phyloP scores from a whole-genome alignment of 2,113 vertebrate genomes.

The Rousettus leschenaultii region DNA sequence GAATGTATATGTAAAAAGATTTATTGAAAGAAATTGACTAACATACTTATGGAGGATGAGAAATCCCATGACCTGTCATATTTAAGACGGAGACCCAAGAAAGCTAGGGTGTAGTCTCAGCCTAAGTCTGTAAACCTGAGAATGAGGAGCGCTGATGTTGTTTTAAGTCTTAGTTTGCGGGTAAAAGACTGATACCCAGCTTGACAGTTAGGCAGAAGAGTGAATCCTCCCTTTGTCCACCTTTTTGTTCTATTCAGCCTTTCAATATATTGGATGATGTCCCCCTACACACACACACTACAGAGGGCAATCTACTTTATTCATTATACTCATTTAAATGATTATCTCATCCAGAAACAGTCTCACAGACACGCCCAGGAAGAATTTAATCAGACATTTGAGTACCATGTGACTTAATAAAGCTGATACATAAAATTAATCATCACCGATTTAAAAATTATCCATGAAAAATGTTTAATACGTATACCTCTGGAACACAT shows the following conservation, averaged over 20 bases:
- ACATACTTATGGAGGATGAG: background rate
- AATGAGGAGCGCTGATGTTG: fast-evolving
- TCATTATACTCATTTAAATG: background rate
- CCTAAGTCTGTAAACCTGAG: background rate
- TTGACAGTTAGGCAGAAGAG: background rate
- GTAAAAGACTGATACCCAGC: background rate
- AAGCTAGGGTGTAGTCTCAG: background rate
- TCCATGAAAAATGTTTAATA: background rate
- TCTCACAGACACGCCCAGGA: background rate
- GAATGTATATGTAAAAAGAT: background rate
- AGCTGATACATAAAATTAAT: background rate
- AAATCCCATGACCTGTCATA: background rate
- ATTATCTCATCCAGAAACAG: background rate
- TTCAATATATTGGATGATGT: background rate
- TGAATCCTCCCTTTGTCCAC: background rate
- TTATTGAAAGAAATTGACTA: background rate
- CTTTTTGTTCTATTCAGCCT: background rate
- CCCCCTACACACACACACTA: background rate
- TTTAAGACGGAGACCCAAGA: background rate
- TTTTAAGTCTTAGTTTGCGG: background rate
- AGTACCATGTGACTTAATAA: background rate
- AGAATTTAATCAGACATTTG: background rate
- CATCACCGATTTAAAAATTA: background rate
- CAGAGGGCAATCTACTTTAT: background rate
- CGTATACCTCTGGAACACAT: background rate